A percentile compares a stretch with the other conserved stretches of the same genome.
Evolutionary conservation across 2,113 vertebrate species (phyloP).

Genomic region (Haemorhous mexicanus): DNA sequence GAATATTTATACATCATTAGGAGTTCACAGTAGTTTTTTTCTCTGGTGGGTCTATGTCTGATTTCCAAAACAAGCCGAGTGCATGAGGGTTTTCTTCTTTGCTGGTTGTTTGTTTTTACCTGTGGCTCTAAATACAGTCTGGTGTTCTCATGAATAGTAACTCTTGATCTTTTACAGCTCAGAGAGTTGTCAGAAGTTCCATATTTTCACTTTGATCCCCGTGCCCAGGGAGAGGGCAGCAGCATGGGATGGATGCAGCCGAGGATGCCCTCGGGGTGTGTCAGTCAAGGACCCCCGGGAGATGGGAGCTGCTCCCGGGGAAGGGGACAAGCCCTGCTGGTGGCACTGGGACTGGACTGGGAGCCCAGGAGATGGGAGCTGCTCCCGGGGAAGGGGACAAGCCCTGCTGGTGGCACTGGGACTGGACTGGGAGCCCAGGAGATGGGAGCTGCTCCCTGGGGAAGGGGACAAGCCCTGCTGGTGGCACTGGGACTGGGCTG

Average conservation of each 20-base stretch:
- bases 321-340: not conserved
- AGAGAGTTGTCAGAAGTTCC: not conserved
- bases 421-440: not conserved
- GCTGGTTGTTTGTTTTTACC: not conserved
- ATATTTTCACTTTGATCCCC: not conserved
- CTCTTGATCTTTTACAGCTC: not conserved
- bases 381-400: not conserved
- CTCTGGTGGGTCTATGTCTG: not conserved
- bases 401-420: fast-evolving
- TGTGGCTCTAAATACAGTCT: not conserved
- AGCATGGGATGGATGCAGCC: not conserved
- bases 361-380: not conserved
- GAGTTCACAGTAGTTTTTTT: not conserved
- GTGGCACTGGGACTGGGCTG: not conserved
- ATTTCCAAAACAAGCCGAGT: not conserved
- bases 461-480: not conserved
- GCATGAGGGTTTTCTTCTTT: not conserved
- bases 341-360: not conserved
- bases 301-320: not conserved
- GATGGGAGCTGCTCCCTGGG: not conserved
- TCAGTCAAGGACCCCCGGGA: no score
- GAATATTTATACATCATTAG: conserved; percentile 7
- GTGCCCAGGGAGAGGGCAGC: not conserved
- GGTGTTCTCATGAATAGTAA: not conserved
- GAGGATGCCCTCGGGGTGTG: not conserved